A percentile compares a stretch with the other conserved stretches of the same genome.
phyloP scores from a whole-genome alignment of 2,113 vertebrate genomes.

The Mohoua ochrocephala region DNA sequence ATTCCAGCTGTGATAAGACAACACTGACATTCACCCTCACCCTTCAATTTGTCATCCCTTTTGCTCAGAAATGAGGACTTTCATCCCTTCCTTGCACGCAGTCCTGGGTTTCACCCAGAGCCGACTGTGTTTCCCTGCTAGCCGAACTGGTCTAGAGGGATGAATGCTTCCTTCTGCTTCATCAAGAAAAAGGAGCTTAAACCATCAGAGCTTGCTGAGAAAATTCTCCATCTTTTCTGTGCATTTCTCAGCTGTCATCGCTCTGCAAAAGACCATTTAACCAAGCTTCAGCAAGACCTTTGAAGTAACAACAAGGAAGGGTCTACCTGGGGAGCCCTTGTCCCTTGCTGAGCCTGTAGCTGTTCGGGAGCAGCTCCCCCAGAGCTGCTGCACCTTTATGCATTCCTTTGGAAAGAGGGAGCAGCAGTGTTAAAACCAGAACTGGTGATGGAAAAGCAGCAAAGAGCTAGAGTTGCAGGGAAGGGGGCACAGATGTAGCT shows the following conservation, averaged over 20 bases:
- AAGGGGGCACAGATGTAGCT: not conserved
- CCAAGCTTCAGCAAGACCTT: not conserved
- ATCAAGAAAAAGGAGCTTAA: not conserved
- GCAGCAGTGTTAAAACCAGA: not conserved
- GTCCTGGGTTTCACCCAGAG: not conserved
- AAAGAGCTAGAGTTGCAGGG: not conserved
- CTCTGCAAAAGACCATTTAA: not conserved
- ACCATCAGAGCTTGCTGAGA: not conserved
- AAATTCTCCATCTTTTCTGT: not conserved
- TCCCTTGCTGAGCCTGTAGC: not conserved
- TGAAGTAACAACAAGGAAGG: not conserved
- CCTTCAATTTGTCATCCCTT: not conserved
- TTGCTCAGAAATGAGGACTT: not conserved
- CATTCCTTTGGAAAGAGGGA: not conserved
- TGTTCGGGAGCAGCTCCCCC: not conserved
- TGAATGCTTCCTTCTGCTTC: not conserved
- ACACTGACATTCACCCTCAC: not conserved
- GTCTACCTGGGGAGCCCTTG: not conserved
- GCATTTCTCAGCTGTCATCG: not conserved
- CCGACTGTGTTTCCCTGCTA: not conserved
- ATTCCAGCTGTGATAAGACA: not conserved
- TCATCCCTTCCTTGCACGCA: not conserved
- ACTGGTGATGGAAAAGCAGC: not conserved
- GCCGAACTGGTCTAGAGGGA: not conserved
- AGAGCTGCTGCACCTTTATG: not conserved